These are phyloP conservation scores for Cylas formicarius DNA, from an alignment of 1,140 invertebrate genomes.

Conservation along the genomic window DNA sequence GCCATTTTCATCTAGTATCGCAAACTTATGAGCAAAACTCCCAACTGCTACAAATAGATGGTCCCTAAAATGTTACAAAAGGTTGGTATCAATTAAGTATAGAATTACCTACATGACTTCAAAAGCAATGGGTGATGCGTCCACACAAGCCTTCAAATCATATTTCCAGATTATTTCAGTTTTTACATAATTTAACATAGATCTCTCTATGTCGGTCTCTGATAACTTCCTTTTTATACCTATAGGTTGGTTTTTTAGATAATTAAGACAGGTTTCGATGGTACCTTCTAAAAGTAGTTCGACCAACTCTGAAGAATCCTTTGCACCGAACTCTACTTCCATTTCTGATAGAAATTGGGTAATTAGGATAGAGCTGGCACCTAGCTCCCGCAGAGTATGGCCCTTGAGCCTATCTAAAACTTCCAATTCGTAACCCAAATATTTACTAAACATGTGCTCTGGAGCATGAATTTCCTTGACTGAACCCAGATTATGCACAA, in stretches of 20 bases:
- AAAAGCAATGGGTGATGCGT: slow-evolving; percentile 11
- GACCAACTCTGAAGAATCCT: slow-evolving; percentile 23
- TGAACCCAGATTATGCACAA: slow-evolving; percentile 10
- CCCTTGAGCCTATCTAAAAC: slow-evolving; percentile 25
- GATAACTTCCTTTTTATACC: slow-evolving; percentile 2
- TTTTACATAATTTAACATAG: not conserved
- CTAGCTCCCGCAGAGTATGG: slow-evolving; percentile 44
- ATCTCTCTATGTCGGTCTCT: not conserved
- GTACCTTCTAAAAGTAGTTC: slow-evolving; percentile 35
- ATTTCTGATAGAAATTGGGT: slow-evolving; percentile 42
- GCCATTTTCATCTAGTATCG: slow-evolving; percentile 7
- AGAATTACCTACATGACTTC: not conserved
- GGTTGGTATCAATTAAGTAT: no score
- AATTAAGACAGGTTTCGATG: slow-evolving; percentile 23
- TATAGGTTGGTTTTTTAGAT: slow-evolving; percentile 7
- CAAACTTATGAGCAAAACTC: slow-evolving; percentile 16
- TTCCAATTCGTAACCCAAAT: slow-evolving; percentile 22
- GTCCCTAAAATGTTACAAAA: no score
- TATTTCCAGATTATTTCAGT: slow-evolving; percentile 10
- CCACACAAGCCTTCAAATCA: slow-evolving; percentile 16
- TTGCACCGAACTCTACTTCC: slow-evolving; percentile 23
- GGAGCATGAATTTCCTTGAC: not conserved
- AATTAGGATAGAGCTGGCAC: slow-evolving; percentile 45
- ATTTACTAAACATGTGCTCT: slow-evolving; percentile 11
- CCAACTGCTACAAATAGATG: slow-evolving; percentile 11